Evolutionary conservation across 2,888 invertebrate species (phyloP).

Genomic region (Caenorhabditis drosophilae): DNA sequence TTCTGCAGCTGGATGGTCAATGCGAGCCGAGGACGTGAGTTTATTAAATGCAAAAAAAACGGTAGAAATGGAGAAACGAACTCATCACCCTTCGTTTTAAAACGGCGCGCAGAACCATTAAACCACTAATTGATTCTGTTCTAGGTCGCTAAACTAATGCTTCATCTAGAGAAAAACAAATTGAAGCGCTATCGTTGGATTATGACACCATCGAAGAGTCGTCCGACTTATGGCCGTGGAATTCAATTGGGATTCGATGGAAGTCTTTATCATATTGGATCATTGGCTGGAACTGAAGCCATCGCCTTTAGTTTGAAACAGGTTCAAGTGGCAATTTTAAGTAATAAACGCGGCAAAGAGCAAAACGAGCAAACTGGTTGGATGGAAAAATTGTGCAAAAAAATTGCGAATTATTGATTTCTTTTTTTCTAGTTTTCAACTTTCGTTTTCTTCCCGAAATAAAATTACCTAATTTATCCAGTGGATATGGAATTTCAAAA

Average conservation of each 20-base stretch:
- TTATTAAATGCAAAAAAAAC: too few relatives aligned
- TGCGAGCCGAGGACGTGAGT: conserved; percentile 41
- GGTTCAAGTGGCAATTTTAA: conserved; percentile 40
- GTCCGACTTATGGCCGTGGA: conserved; percentile 48
- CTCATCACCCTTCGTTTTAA: too few relatives aligned
- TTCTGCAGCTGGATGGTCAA: conserved; percentile 58
- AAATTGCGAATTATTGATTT: conserved; percentile 15
- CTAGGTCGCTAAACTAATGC: conserved; percentile 32
- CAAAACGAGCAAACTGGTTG: conserved; percentile 49
- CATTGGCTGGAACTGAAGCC: conserved; percentile 48
- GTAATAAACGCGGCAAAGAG: conserved; percentile 40
- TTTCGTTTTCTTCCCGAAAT: neutral
- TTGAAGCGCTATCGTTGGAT: conserved; percentile 28
- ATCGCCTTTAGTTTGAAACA: conserved; percentile 40
- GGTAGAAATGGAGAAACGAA: too few relatives aligned
- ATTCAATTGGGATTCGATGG: conserved; percentile 48
- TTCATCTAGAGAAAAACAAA: conserved; percentile 33
- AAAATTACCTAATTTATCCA: conserved; percentile 55
- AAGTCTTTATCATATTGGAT: conserved; percentile 50
- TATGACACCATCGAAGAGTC: conserved; percentile 28
- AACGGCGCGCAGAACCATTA: too few relatives aligned
- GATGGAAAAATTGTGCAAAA: conserved; percentile 42
- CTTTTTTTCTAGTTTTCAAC: neutral
- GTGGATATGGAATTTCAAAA: conserved; percentile 78
- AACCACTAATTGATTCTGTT: too few relatives aligned